Base-by-base conservation (phyloP, 2,113 vertebrate genomes). In the Elephantulus edwardii region DNA sequence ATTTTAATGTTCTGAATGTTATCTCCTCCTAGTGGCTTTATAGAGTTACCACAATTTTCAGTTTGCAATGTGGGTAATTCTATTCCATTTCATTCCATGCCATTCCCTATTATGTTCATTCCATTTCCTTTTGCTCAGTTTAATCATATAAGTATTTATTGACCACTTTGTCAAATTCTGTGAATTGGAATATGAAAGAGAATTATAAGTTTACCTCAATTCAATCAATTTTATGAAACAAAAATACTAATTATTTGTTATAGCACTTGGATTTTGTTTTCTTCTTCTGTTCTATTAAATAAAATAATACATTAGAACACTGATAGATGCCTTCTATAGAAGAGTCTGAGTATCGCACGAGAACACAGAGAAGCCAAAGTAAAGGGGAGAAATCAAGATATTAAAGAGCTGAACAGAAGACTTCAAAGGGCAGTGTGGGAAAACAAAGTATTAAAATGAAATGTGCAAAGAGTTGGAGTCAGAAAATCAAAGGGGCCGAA, bases 21-120 rank as follows among this genome's bases (percentile, higher is more conserved):
- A 58, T 72, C 76, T 79, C 92, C 88, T 95, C 90, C 92, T 92
- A 86, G 93, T 89, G 90, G 92, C 12, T 46, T 76, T 60, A 13
- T 0, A 5, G 66, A 52, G 40, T 33, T 92, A 93, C 26, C 70
- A 35, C 52, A 46, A 30, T 54, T 58, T 54, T 54, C 33, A 80
- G 35, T 56, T 58, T 60, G 46, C 28, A 83, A 24, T 50, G 42
- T 44, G 72, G 50, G 38, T 9, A 24, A 48, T 14, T 22, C 20
- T 22, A 3, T 52, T 60, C 56, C 13, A 4, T 52, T 50, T 38
- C 16, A 20, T 38, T 66, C 38, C 13, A 4, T 60, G 48, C 28
- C 20, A 13, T 50, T 72, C 75, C 38, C 3, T 60, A 35, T 22
- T 9, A 33, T 28, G 54, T 19, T n/a, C 54, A 8, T 75, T 66